Evolutionary conservation across 2,888 invertebrate species (phyloP), one percentile per base, ranked within the genome.

Genomic region (Gymnosoma rotundatum): DNA sequence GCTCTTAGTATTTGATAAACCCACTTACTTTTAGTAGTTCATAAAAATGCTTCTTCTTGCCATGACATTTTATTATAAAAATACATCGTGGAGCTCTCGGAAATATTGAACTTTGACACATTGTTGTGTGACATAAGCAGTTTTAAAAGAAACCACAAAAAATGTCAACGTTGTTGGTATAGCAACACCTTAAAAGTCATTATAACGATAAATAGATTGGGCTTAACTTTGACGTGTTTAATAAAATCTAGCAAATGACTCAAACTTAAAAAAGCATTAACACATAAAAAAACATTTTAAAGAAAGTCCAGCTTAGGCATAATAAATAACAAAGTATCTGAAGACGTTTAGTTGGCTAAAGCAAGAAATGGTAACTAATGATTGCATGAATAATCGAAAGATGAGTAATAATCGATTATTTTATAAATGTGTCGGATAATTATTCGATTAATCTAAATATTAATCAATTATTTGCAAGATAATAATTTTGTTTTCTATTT

Each of bases 21-120:
- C 64, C 61, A 32, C 61, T 64, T 54, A 63, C 54, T 38, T 56
- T 25, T 64, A 36, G 32, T 10, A 64, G 56, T 61, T 78, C 50
- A 69, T 42, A 66, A 42, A 64, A 25, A 64, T 78, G 56, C 78
- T 72, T 21, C 32, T 25, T 4, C 14, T 76, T 18, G 32, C 38
- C 25, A 48, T 83, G 83, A 78, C 73, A 83, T 83, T 83, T 83
- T 21, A 18, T 38, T 32, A 32, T 5, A 32, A 32, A 32, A 6
- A 67, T 70, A 66, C 12, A n/a, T 36, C 21, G 54, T 89, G 87
- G 87, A 88, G 88, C 88, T 90, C 90, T 88, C 89, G 89, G 89
- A 91, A 89, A 88, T 87, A 80, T 69, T 81, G 63, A 87, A 86
- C 83, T 83, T 74, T 86, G 80, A 74, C 60, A 73, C 80, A 72